phyloP scores from a whole-genome alignment of 2,888 invertebrate species.

The Ashinkailepas kermadecensis region DNA sequence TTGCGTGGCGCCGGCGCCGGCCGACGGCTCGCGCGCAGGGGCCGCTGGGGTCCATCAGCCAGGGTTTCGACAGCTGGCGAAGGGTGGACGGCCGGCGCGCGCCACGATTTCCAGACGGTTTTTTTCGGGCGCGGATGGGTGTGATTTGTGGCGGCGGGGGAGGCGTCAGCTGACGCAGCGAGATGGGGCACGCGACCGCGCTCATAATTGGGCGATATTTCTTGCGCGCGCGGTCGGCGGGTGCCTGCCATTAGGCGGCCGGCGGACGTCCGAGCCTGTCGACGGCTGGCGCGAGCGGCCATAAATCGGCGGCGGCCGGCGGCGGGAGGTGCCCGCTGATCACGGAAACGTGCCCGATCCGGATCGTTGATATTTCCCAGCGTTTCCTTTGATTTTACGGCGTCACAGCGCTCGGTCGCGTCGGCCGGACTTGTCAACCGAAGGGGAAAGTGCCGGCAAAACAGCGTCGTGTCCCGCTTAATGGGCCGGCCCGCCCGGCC shows the following conservation, averaged over 20 bases:
- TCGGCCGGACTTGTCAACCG: neutral
- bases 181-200: constrained; percentile 14
- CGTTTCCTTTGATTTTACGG: neutral
- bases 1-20: neutral
- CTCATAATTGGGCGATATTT: constrained; percentile 11
- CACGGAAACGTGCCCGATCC: neutral
- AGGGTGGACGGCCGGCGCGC: neutral
- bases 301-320: neutral
- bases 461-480: neutral
- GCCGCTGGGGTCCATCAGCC: neutral
- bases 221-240: neutral
- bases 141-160: constrained; percentile 14
- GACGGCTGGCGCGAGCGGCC: neutral
- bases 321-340: neutral
- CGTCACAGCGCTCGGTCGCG: neutral
- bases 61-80: constrained; percentile 13
- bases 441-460: neutral
- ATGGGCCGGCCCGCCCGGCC: neutral
- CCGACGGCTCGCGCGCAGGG: neutral
- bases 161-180: neutral
- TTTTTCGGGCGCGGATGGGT: neutral
- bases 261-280: neutral
- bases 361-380: neutral
- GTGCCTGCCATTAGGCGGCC: neutral
- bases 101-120: neutral